phyloP scores from a whole-genome alignment of 2,888 invertebrate genomes.

The Lissonota sp. region DNA sequence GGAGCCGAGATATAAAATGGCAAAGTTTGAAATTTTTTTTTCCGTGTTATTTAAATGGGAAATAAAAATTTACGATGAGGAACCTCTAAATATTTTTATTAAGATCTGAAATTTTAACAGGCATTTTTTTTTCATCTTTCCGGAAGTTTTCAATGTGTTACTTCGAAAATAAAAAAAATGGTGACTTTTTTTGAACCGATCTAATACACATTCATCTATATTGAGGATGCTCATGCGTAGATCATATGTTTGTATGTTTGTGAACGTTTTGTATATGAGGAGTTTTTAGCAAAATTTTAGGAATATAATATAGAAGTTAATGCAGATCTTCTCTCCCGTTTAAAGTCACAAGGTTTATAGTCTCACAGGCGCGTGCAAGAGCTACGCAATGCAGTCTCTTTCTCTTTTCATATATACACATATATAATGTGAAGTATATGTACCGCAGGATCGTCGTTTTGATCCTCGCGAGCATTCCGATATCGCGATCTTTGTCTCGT shows the following conservation, averaged over 20 bases:
- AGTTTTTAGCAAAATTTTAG: too few species aligned
- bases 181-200: too few species aligned
- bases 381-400: slow-evolving; percentile 17
- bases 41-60: too few species aligned
- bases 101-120: too few species aligned
- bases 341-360: slow-evolving; percentile 48
- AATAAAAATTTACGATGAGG: too few species aligned
- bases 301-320: slow-evolving; percentile 40
- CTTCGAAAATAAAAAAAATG: too few species aligned
- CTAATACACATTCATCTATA: background rate
- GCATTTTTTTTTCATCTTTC: too few species aligned
- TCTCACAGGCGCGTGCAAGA: slow-evolving; percentile 37
- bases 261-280: too few species aligned
- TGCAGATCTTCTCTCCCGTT: slow-evolving; percentile 34
- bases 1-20: too few species aligned
- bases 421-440: background rate
- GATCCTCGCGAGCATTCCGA: slow-evolving; percentile 39
- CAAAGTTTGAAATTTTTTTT: too few species aligned
- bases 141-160: too few species aligned
- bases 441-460: slow-evolving; percentile 13
- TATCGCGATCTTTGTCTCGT: slow-evolving; percentile 43
- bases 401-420: background rate
- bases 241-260: background rate
- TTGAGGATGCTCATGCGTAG: background rate
- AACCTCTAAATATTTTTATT: too few species aligned